Percentiles rank a stretch among this genome's conserved stretches.
These are phyloP conservation scores for Saccostrea echinata DNA, from an alignment of 1,140 invertebrate species.

Conservation along the genomic window DNA sequence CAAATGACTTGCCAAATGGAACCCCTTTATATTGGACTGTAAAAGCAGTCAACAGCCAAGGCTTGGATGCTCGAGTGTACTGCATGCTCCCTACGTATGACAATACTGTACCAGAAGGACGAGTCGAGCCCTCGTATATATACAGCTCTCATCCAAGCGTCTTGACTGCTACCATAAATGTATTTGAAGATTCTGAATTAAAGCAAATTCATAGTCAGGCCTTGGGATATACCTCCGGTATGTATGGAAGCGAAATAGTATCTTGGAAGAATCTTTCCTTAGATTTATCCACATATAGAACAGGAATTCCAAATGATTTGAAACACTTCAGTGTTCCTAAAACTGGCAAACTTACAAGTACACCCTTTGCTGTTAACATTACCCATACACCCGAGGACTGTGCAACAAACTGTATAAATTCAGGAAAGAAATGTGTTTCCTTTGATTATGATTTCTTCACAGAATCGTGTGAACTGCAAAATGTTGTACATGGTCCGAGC, in stretches of 20 bases:
- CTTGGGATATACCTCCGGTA: conserved; percentile 58
- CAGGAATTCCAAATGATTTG: conserved; percentile 6
- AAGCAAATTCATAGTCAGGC: conserved; percentile 45
- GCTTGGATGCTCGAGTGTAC: conserved; percentile 34
- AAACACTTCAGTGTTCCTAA: conserved; percentile 50
- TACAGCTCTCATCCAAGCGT: conserved; percentile 60
- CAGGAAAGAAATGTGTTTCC: conserved; percentile 58
- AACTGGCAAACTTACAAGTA: conserved; percentile 56
- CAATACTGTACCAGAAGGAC: conserved; percentile 62
- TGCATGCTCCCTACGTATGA: conserved; percentile 62
- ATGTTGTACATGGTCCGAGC: conserved; percentile 55
- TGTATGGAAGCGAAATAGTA: conserved; percentile 57
- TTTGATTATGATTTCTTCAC: conserved; percentile 60
- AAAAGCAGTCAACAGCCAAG: conserved; percentile 62
- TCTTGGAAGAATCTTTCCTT: conserved; percentile 53
- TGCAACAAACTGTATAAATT: conserved; percentile 58
- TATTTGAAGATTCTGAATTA: conserved; percentile 61
- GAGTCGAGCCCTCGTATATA: conserved; percentile 54
- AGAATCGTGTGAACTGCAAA: conserved; percentile 57
- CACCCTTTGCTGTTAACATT: conserved; percentile 30
- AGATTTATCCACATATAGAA: conserved; percentile 40
- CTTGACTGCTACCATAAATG: conserved; percentile 54
- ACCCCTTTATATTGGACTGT: conserved; percentile 63
- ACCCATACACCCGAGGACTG: conserved; percentile 46
- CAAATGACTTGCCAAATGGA: conserved; percentile 53